Evolutionary conservation across 2,113 vertebrate genomes (phyloP), one percentile per base, ranked within the genome.

Genomic region (Abramis brama): DNA sequence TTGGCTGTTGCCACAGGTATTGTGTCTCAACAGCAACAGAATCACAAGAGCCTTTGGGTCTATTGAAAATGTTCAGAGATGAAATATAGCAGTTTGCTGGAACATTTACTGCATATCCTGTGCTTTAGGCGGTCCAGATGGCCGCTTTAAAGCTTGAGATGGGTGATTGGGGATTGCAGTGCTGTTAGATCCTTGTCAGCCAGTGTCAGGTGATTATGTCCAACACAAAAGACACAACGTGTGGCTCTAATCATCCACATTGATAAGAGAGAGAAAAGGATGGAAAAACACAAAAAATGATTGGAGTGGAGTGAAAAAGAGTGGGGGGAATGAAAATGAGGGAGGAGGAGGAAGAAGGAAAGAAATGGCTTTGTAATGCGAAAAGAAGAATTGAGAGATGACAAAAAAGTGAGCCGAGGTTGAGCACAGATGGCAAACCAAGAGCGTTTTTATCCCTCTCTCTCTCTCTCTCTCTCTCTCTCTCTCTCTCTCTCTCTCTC

Each of bases 181-280:
- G 10, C 25, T 15, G 8, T 33, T 79, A 59, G 39, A 21, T 39
- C 50, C 52, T 5, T 71, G 43, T 79, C 50, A 80, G 64, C 3
- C 47, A 33, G 47, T 33, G 62, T 60, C 52, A 52, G n/a, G 33
- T 88, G 25, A 80, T 84, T 80, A 77, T 33, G 60, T 74, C 36
- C 43, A 82, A 19, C 27, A 79, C 55, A 70, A 57, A 71, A 85
- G 77, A 60, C 59, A 45, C 19, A 19, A 71, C 64, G 77, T 77
- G 70, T 75, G 39, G 60, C 10, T 13, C 57, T 75, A 84, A 86
- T 76, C 81, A 81, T 60, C 85, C 77, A n/a, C 59, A 33, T 68
- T 64, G 39, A 30, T 83, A 17, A 59, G 25, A 30, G 15, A 27
- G 33, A 52, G 33, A 83, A 5, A 19, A 47, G 45, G 12, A 47